These are phyloP conservation scores for Thamnophis elegans DNA, from an alignment of 2,797 vertebrate genomes.

Conservation along the genomic window DNA sequence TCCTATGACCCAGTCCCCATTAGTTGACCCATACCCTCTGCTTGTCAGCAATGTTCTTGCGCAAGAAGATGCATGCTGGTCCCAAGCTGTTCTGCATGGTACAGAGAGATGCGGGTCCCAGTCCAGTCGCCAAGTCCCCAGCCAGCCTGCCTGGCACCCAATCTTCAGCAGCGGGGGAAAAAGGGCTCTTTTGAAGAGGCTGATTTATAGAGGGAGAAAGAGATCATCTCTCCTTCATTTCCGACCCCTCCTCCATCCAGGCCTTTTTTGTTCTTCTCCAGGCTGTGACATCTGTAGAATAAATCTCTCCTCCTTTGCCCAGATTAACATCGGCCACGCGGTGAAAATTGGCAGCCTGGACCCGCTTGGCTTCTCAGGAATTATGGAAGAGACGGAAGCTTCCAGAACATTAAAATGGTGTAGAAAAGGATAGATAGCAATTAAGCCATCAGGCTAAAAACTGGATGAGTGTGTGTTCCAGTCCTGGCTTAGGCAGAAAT, in stretches of 20 bases:
- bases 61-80: conserved; percentile 71
- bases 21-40: conserved; percentile 54
- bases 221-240: conserved; percentile 17
- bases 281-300: conserved; percentile 19
- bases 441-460: background rate
- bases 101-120: background rate
- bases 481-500: background rate
- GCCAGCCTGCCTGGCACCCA: background rate
- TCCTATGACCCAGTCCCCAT: background rate
- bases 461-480: no score
- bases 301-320: conserved; percentile 6
- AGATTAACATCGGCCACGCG: conserved; percentile 26
- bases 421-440: background rate
- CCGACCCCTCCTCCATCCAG: background rate
- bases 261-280: background rate
- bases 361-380: background rate
- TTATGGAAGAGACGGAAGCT: no score
- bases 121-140: background rate
- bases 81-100: conserved; percentile 66
- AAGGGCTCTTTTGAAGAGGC: background rate
- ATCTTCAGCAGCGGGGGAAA: background rate
- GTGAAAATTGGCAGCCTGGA: background rate
- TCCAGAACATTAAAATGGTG: background rate
- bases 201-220: conserved; percentile 3
- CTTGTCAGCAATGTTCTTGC: conserved; percentile 70